A percentile compares a stretch with the other conserved stretches of the same genome.
These are phyloP conservation scores for Rhimphoctona megacephalus DNA, from an alignment of 2,888 invertebrate species.

Conservation along the genomic window DNA sequence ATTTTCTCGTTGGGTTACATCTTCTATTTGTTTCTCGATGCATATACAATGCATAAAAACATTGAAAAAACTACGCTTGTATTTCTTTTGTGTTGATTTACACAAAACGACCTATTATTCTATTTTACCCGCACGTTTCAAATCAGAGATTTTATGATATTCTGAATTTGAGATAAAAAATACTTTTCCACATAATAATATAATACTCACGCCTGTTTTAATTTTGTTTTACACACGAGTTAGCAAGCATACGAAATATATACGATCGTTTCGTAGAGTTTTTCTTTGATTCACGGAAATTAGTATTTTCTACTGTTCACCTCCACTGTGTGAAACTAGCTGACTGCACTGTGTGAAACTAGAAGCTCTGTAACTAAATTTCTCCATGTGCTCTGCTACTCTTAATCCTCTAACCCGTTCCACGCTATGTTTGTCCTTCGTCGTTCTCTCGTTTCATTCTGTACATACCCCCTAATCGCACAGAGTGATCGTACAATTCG, in stretches of 20 bases:
- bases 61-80: not conserved
- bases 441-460: conserved; percentile 42
- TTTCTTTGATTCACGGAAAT: conserved; percentile 19
- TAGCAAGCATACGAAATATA: not conserved
- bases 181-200: not conserved
- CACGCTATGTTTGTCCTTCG: conserved; percentile 3
- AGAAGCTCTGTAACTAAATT: conserved; percentile 40
- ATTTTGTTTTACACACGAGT: not conserved
- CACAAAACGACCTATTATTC: conserved; percentile 6
- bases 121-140: not conserved
- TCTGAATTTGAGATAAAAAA: not conserved
- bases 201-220: not conserved
- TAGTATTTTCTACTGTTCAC: conserved; percentile 7
- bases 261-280: not conserved
- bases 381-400: conserved; percentile 48
- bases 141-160: not conserved
- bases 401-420: conserved; percentile 31
- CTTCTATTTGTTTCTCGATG: conserved; percentile 28
- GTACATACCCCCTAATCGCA: not conserved
- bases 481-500: not conserved
- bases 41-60: not conserved
- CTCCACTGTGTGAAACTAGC: not conserved
- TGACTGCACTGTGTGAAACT: too few species aligned
- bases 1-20: conserved; percentile 29
- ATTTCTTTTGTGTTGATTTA: not conserved